Evolutionary conservation across 2,888 invertebrate genomes (phyloP), one percentile per base, ranked within the genome.

Genomic region (Polia nebulosa): DNA sequence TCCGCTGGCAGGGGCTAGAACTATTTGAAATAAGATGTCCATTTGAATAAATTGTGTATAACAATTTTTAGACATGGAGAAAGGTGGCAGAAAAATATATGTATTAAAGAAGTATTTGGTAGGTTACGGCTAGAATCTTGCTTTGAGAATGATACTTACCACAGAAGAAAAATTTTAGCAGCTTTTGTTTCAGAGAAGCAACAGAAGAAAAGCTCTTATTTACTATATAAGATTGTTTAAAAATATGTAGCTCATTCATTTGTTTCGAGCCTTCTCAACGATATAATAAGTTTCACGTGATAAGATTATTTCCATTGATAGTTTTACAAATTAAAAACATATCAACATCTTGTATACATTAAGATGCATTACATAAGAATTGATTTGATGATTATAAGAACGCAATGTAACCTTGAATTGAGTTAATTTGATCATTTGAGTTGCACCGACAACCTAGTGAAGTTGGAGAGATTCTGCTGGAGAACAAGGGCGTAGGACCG

Each of bases 301-400:
- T 41, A n/a, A 56, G 8, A 72, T 15, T 55, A 32, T 25, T 41
- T 8, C 3, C 1, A 45, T 45, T 72, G 39, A 75, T 59, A 45
- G 34, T n/a, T 44, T 47, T 32, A 67, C 20, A 32, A 61, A 60
- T 79, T 79, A 79, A 79, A 75, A 76, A 49, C 41, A 32, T 47
- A 74, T 78, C 41, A 78, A 73, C 55, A 79, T 57, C 39, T n/a
- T 47, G 25, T 25, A 39, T 65, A 41, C 52, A 72, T 63, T 58
- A 78, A 41, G 29, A 25, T 47, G 41, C 25, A 60, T 70, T 36
- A 22, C 2, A 29, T 45, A 7, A 59, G 36, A 47, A 57, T 62
- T 36, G 4, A 56, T 71, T 25, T 32, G 20, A 32, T 51, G 49
- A 49, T 53, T 44, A 57, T 15, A 52, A 15, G 56, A 49, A 45